Evolutionary conservation across 1,140 invertebrate species (phyloP).

Genomic region (Anastrepha ludens): DNA sequence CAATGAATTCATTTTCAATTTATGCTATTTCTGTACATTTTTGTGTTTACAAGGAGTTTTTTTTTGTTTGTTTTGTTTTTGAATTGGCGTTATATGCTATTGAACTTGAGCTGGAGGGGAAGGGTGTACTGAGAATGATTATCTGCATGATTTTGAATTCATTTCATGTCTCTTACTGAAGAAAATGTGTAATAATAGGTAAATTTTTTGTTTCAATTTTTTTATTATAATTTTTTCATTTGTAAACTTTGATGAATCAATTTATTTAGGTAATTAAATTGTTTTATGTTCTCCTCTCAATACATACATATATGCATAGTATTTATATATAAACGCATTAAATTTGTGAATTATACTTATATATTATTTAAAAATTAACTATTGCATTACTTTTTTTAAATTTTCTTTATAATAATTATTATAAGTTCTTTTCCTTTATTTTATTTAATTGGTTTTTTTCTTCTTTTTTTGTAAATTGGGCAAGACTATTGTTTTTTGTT

Average conservation of each 20-base stretch:
- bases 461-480: background rate
- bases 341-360: slow-evolving; percentile 50
- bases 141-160: background rate
- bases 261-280: slow-evolving; percentile 27
- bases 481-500: slow-evolving; percentile 16
- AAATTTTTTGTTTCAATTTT: slow-evolving; percentile 7
- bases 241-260: slow-evolving; percentile 34
- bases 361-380: slow-evolving; percentile 53
- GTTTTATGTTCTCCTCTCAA: slow-evolving; percentile 22
- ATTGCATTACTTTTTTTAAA: slow-evolving; percentile 54
- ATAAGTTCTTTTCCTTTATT: slow-evolving; percentile 48
- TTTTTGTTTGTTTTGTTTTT: background rate
- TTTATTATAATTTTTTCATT: background rate
- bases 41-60: slow-evolving; percentile 11
- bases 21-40: slow-evolving; percentile 7
- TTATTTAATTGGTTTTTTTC: slow-evolving; percentile 10
- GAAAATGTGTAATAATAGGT: slow-evolving; percentile 4
- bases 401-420: slow-evolving; percentile 25
- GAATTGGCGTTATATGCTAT: slow-evolving; percentile 30
- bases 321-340: slow-evolving; percentile 51
- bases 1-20: slow-evolving; percentile 3
- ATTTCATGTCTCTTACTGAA: background rate
- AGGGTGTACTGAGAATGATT: background rate
- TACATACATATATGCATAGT: slow-evolving; percentile 36
- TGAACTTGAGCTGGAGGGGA: slow-evolving; percentile 15